A percentile compares a stretch with the other conserved stretches of the same genome.
phyloP scores from a whole-genome alignment of 2,888 invertebrate species.

The Athrips mouffetella region DNA sequence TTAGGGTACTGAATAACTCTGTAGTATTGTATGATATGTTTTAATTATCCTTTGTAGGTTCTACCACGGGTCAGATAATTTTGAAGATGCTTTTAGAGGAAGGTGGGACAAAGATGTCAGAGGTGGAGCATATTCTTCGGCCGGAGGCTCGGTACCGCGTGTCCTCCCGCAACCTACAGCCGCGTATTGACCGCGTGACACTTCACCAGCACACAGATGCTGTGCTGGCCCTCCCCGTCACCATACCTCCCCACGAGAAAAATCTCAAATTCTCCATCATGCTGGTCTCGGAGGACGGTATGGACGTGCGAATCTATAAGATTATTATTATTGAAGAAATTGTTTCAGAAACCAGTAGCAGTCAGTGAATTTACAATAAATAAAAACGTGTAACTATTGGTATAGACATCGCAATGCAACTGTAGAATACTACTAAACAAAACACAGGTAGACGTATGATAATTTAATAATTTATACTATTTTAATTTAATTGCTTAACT shows the following conservation, averaged over 20 bases:
- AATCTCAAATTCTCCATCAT: slow-evolving; percentile 54
- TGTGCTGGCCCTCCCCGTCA: slow-evolving; percentile 48
- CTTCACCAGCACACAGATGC: slow-evolving; percentile 50
- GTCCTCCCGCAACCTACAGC: slow-evolving; percentile 44
- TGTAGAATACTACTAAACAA: too few species aligned
- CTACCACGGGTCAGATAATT: slow-evolving; percentile 57
- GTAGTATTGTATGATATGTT: not conserved
- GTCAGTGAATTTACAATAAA: not conserved
- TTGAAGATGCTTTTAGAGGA: slow-evolving; percentile 56
- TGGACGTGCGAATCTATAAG: slow-evolving; percentile 66
- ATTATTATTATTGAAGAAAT: slow-evolving; percentile 42
- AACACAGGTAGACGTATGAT: too few species aligned
- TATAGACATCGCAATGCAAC: too few species aligned
- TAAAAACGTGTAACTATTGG: too few species aligned
- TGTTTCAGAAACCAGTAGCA: not conserved
- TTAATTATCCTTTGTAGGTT: slow-evolving; percentile 44
- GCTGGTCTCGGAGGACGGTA: slow-evolving; percentile 64
- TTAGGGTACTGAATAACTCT: too few species aligned
- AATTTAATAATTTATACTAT: too few species aligned
- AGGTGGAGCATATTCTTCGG: slow-evolving; percentile 55
- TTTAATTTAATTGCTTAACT: too few species aligned
- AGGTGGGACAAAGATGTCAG: slow-evolving; percentile 57
- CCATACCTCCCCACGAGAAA: slow-evolving; percentile 45
- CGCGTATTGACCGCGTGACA: slow-evolving; percentile 45
- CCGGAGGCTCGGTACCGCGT: slow-evolving; percentile 47